phyloP scores from a whole-genome alignment of 2,113 vertebrate genomes.

The Catharus bicknelli region DNA sequence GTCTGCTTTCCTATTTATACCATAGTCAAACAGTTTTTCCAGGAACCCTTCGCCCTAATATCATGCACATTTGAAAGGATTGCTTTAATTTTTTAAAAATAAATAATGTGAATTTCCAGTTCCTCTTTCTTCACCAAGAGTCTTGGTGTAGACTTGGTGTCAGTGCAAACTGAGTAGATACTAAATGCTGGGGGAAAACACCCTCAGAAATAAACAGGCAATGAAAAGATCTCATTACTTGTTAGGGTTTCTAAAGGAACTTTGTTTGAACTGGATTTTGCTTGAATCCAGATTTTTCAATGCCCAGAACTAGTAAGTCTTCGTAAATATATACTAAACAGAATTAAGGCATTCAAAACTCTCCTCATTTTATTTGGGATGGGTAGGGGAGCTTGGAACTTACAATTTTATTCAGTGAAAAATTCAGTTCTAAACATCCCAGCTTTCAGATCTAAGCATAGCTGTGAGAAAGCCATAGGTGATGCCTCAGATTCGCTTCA shows the following conservation, averaged over 20 bases:
- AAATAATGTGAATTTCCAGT: neutral
- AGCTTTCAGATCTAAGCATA: neutral
- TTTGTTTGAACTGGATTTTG: neutral
- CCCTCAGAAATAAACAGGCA: neutral
- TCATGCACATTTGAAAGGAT: neutral
- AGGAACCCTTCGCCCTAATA: neutral
- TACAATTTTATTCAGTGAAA: neutral
- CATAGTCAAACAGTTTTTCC: neutral
- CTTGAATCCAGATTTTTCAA: neutral
- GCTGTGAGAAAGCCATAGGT: neutral
- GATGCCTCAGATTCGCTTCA: neutral
- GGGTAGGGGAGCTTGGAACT: neutral
- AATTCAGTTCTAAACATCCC: neutral
- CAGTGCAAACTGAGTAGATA: neutral
- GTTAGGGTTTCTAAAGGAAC: neutral
- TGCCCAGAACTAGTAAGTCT: neutral
- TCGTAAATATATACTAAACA: neutral
- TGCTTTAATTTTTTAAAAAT: neutral
- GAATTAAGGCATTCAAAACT: neutral
- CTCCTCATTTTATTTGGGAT: neutral
- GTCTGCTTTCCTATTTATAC: neutral
- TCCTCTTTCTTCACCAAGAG: neutral
- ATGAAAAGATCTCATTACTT: neutral
- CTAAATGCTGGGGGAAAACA: neutral
- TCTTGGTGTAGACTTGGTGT: neutral